Conservation (phyloP, 2,888 invertebrate species). For the Volucella bombylans region DNA sequence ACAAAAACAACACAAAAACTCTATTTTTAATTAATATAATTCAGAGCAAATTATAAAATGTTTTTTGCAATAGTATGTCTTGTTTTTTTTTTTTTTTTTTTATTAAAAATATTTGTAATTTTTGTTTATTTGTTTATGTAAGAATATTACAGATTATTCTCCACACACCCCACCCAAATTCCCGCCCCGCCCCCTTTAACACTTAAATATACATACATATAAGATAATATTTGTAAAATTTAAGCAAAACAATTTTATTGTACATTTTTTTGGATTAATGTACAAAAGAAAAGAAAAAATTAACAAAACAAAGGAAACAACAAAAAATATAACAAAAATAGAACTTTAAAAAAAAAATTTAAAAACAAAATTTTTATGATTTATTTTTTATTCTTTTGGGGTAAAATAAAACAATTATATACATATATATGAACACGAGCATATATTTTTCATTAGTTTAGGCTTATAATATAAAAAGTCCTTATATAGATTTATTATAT, state of each 20-base stretch:
- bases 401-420: slow-evolving; percentile 69
- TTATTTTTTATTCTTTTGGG: slow-evolving; percentile 70
- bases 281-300: slow-evolving; percentile 62
- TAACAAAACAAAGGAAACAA: slow-evolving; percentile 37
- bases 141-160: slow-evolving; percentile 30
- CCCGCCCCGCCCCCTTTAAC: slow-evolving; percentile 31
- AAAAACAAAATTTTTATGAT: slow-evolving; percentile 70
- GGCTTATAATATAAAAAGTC: slow-evolving; percentile 67
- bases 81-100: slow-evolving; percentile 10
- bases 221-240: slow-evolving; percentile 64
- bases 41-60: slow-evolving; percentile 11
- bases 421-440: slow-evolving; percentile 60
- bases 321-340: slow-evolving; percentile 31
- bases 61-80: slow-evolving; percentile 41
- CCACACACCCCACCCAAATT: slow-evolving; percentile 1
- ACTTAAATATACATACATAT: slow-evolving; percentile 62
- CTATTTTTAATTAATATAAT: slow-evolving; percentile 11
- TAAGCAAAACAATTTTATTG: slow-evolving; percentile 70
- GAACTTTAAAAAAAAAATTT: slow-evolving; percentile 18
- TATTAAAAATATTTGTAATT: slow-evolving; percentile 22
- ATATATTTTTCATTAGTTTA: slow-evolving; percentile 73
- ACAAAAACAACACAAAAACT: neutral
- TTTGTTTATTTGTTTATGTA: slow-evolving; percentile 37
- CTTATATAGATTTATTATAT: slow-evolving; percentile 71
- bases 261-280: slow-evolving; percentile 74